Conservation (phyloP, 1,140 invertebrate genomes). For the Holotrichia oblita region DNA sequence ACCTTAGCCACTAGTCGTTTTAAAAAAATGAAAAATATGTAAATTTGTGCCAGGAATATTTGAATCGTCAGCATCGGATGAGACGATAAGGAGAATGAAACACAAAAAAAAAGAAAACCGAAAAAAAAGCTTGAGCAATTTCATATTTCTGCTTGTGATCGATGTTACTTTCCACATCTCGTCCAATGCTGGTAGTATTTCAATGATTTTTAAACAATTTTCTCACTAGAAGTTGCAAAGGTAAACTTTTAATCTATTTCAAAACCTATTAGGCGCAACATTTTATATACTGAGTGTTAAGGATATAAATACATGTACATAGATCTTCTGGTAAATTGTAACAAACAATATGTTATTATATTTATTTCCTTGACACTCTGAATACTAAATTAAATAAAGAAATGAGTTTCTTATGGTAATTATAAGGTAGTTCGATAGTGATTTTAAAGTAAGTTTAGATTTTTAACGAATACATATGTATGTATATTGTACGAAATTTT, state of each 20-base stretch:
- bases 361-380: too few species aligned
- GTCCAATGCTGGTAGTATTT: background rate
- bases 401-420: slow-evolving; percentile 35
- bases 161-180: slow-evolving; percentile 6
- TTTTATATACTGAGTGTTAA: background rate
- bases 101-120: too few species aligned
- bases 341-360: too few species aligned
- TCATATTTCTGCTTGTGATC: background rate
- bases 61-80: background rate
- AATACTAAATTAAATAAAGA: background rate
- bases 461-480: background rate
- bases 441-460: background rate
- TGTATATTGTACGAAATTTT: too few species aligned
- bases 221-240: background rate
- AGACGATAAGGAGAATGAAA: background rate
- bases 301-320: too few species aligned
- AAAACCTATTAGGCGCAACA: too few species aligned
- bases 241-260: background rate
- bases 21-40: background rate
- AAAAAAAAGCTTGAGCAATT: background rate
- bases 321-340: too few species aligned
- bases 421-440: background rate
- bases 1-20: background rate
- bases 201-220: background rate
- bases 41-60: background rate